phyloP scores from a whole-genome alignment of 2,888 invertebrate genomes.

The Galeruca laticollis region DNA sequence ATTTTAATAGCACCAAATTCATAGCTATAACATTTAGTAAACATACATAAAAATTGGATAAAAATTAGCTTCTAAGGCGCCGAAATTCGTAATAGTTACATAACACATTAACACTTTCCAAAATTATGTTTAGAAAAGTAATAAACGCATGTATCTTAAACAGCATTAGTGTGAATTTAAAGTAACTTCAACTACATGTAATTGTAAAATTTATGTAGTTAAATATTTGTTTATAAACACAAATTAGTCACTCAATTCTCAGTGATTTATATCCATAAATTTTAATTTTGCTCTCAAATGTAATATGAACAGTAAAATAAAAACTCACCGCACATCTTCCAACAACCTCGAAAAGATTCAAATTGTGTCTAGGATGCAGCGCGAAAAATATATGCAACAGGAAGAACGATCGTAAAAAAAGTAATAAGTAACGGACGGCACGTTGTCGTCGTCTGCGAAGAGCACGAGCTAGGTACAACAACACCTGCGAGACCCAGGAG shows the following conservation, averaged over 20 bases:
- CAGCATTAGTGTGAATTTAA: neutral
- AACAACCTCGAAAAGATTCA: constrained; percentile 10
- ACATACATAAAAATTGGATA: neutral
- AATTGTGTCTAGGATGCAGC: constrained; percentile 9
- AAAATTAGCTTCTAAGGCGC: neutral
- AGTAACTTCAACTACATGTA: neutral
- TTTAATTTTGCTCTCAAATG: neutral
- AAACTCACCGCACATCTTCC: constrained; percentile 21
- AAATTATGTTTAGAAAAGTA: neutral
- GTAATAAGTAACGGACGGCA: constrained; percentile 23
- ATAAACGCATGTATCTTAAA: neutral
- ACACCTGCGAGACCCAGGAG: constrained; percentile 29
- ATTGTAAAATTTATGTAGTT: neutral
- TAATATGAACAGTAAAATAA: neutral
- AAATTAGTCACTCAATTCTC: neutral
- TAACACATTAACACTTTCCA: neutral
- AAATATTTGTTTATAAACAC: neutral
- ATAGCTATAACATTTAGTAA: neutral
- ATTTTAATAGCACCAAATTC: no score
- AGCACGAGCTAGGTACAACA: constrained; percentile 15
- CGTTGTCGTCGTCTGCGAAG: constrained; percentile 20
- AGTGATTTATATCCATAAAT: neutral
- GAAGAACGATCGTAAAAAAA: constrained; percentile 12
- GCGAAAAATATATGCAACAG: constrained; percentile 13
- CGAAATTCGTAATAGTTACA: neutral